Percentiles rank a stretch among this genome's conserved stretches.
Evolutionary conservation across 2,888 invertebrate genomes (phyloP).

Genomic region (Drosophila mettleri): DNA sequence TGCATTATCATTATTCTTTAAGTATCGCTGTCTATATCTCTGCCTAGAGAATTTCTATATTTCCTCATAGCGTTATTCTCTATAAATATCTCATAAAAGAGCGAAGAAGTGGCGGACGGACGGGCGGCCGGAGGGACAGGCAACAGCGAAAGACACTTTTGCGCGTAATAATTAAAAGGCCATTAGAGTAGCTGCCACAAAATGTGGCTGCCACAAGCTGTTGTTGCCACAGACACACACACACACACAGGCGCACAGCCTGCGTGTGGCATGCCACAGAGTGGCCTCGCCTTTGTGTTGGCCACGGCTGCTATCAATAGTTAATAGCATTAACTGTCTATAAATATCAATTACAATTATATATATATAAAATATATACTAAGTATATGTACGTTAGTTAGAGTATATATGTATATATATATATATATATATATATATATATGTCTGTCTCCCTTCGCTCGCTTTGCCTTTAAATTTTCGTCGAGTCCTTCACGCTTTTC

Average conservation of each 20-base stretch:
- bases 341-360: slow-evolving; percentile 53
- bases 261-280: slow-evolving; percentile 6
- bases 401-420: neutral
- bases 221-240: neutral
- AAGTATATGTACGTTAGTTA: neutral
- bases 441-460: neutral
- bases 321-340: slow-evolving; percentile 58
- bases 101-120: neutral
- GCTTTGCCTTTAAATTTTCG: slow-evolving; percentile 5
- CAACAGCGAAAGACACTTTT: slow-evolving; percentile 37
- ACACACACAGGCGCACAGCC: neutral
- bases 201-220: slow-evolving; percentile 9
- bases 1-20: no score
- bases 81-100: slow-evolving; percentile 6
- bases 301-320: slow-evolving; percentile 34
- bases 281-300: slow-evolving; percentile 1
- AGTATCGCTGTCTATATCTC: neutral
- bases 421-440: neutral
- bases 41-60: neutral
- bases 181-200: slow-evolving; percentile 39
- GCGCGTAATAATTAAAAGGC: slow-evolving; percentile 59
- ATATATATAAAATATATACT: neutral
- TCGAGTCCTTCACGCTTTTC: slow-evolving; percentile 5
- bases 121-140: neutral
- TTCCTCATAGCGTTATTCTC: neutral